A percentile compares a stretch with the other conserved stretches of the same genome.
Conservation (phyloP, 2,797 vertebrate species). For the Emys orbicularis region DNA sequence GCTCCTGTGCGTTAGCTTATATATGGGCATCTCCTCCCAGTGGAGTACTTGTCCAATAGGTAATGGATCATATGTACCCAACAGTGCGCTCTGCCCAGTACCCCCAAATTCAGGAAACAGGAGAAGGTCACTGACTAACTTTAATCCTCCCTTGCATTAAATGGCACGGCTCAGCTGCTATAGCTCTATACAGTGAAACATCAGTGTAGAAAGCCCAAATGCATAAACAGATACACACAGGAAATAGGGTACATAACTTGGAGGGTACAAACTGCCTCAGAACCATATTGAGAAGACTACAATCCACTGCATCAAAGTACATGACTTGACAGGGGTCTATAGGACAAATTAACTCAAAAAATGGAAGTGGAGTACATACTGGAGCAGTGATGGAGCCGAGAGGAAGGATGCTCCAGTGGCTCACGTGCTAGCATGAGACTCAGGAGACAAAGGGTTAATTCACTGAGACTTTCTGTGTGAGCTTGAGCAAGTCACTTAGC, state of each 20-base stretch:
- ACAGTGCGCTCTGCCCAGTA: not conserved
- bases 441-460: not conserved
- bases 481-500: not conserved
- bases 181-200: not conserved
- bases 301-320: not conserved
- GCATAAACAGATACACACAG: not conserved
- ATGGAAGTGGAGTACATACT: not conserved
- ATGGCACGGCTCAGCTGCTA: not conserved
- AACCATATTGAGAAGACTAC: not conserved
- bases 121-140: not conserved
- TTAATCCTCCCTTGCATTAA: rapidly evolving
- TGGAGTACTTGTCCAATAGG: rapidly evolving
- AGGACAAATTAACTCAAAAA: not conserved
- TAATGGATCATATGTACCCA: rapidly evolving
- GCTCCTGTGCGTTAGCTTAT: not conserved
- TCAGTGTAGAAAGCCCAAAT: not conserved
- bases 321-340: not conserved
- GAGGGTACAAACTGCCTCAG: not conserved
- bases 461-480: not conserved
- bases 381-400: rapidly evolving
- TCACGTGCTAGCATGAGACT: not conserved
- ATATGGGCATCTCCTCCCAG: not conserved
- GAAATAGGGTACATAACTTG: not conserved
- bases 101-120: not conserved
- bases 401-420: not conserved